Evolutionary conservation across 2,888 invertebrate species (phyloP).

Genomic region (Scaeva pyrastri): DNA sequence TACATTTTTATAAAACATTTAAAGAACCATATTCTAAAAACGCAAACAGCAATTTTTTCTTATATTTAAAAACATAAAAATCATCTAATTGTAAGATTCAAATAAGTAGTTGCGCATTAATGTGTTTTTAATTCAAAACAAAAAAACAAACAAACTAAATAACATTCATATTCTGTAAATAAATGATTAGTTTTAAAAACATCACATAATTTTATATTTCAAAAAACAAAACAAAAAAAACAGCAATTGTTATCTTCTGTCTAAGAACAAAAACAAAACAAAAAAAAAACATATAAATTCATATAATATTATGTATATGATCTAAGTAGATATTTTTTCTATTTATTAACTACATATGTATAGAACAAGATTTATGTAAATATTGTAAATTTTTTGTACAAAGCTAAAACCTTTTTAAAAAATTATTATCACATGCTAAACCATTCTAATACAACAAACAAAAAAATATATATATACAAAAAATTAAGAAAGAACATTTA

Average conservation of each 20-base stretch:
- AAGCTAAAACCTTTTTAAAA: constrained; percentile 43
- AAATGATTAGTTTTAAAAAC: constrained; percentile 25
- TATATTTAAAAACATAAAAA: constrained; percentile 33
- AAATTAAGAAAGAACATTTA: constrained; percentile 14
- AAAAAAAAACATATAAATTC: too few relatives aligned
- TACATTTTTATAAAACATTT: constrained; percentile 20
- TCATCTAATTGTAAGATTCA: constrained; percentile 30
- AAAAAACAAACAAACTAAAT: constrained; percentile 25
- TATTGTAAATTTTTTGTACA: constrained; percentile 73
- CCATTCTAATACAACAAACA: constrained; percentile 15
- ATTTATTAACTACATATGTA: constrained; percentile 39
- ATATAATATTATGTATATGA: constrained; percentile 9
- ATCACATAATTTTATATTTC: constrained; percentile 18
- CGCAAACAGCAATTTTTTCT: constrained; percentile 61
- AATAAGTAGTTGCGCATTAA: constrained; percentile 30
- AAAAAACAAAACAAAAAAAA: constrained; percentile 13
- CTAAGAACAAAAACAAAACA: constrained; percentile 23
- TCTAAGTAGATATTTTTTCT: constrained; percentile 27
- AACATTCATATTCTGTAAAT: constrained; percentile 37
- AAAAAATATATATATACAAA: constrained; percentile 24
- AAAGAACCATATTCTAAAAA: constrained; percentile 58
- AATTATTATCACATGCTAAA: constrained; percentile 24
- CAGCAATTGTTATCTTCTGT: constrained; percentile 59
- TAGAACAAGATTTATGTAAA: constrained; percentile 43
- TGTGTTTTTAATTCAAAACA: constrained; percentile 27